A percentile compares a stretch with the other conserved stretches of the same genome.
These are phyloP conservation scores for Mohoua ochrocephala DNA, from an alignment of 2,113 vertebrate species.

Conservation along the genomic window DNA sequence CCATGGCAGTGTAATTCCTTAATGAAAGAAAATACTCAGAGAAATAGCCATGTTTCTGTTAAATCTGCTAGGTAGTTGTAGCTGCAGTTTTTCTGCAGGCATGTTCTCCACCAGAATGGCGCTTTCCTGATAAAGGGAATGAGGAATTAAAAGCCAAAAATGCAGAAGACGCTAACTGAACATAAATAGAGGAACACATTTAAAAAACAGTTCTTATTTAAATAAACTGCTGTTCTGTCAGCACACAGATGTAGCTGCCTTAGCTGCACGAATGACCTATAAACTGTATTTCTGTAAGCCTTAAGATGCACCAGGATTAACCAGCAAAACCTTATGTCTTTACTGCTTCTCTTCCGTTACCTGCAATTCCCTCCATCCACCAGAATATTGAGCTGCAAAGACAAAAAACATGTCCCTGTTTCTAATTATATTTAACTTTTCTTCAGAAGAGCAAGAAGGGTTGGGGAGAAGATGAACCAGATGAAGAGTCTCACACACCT, in stretches of 20 bases:
- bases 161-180: not conserved
- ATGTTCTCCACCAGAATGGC: not conserved
- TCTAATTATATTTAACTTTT: conserved; percentile 47
- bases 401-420: not conserved
- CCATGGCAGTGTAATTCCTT: not conserved
- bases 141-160: not conserved
- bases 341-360: not conserved
- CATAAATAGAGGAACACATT: not conserved
- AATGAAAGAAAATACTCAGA: not conserved
- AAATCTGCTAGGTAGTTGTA: not conserved
- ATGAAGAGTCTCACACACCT: conserved; percentile 91
- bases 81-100: not conserved
- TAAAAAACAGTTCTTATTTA: not conserved
- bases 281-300: not conserved
- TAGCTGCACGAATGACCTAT: not conserved
- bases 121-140: not conserved
- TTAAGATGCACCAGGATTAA: not conserved
- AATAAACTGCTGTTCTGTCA: not conserved
- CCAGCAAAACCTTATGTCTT: not conserved
- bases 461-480: conserved; percentile 94
- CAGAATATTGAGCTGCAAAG: not conserved
- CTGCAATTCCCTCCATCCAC: not conserved
- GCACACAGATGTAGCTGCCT: not conserved
- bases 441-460: conserved; percentile 86
- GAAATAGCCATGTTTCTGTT: not conserved